These are phyloP conservation scores for Trichoplax adhaerens DNA, from an alignment of 37 sponge, comb jelly and placozoan genomes.

Conservation along the genomic window DNA sequence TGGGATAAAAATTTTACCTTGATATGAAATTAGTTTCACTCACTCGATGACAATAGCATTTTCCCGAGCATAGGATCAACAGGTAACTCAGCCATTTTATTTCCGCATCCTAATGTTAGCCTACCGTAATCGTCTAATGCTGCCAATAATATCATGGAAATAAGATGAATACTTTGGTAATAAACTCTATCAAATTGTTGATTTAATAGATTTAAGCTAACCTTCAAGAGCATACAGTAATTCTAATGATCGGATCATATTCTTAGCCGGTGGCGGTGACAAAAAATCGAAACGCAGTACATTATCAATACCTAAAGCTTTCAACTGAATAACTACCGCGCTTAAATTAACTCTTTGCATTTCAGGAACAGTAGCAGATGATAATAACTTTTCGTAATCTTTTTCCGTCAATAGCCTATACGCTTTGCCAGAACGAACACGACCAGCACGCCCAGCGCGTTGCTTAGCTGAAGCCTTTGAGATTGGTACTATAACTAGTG, in stretches of 20 bases:
- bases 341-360: constrained; percentile 62
- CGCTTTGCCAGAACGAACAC: constrained; percentile 67
- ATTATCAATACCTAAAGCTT: constrained; percentile 84
- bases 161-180: background rate
- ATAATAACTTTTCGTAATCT: constrained; percentile 5
- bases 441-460: constrained; percentile 77
- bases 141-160: background rate
- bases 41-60: constrained; percentile 80
- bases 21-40: constrained; percentile 3
- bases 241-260: constrained; percentile 52
- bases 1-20: background rate
- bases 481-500: constrained; percentile 61
- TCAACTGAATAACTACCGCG: constrained; percentile 66
- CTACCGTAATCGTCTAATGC: constrained; percentile 48
- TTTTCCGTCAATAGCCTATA: constrained; percentile 26
- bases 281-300: constrained; percentile 67
- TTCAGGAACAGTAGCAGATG: constrained; percentile 38
- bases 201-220: constrained; percentile 1
- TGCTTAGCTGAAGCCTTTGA: constrained; percentile 77
- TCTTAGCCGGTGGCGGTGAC: constrained; percentile 72
- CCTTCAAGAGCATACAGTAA: constrained; percentile 78
- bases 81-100: constrained; percentile 81
- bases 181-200: background rate
- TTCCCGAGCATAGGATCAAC: constrained; percentile 77
- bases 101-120: constrained; percentile 53